Evolutionary conservation across 2,113 vertebrate species (phyloP), one percentile per base, ranked within the genome.

Genomic region (Nothobranchius kuhntae): DNA sequence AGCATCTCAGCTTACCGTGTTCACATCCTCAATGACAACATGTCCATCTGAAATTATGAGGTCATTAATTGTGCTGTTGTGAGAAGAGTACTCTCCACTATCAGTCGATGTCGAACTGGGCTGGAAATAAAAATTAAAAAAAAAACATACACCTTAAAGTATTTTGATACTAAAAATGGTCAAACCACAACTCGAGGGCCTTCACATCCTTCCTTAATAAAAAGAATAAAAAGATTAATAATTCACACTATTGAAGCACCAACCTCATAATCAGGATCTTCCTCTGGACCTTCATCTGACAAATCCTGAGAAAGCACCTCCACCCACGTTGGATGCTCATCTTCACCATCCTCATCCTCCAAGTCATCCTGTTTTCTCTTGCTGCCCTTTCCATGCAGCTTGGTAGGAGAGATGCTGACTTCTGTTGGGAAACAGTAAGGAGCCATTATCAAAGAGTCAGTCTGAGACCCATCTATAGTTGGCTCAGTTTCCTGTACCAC

Each of bases 311-410:
- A 82, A 40, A 96, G 82, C 0, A 80, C 45, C 42, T 89, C 84
- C 1, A 94, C 54, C 94, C 93, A 96, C 13, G 89, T 87, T 2
- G 77, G 89, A 13, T 88, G 86, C n/a, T 87, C 88, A 8, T 89
- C 84, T 15, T 87, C 88, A 8, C 89, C 84, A 0, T 92, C 61
- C 0, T 95, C 94, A 0, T 94, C 93, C 13, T 91, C 89, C 38
- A 93, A 6, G 0, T 95, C 95, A n/a, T 94, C 94, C 55, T 91
- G 35, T 59, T 95, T 95, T 57, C 93, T 90, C 77, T 95, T 96
- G 77, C 73, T 94, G 42, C 91, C 93, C 68, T 93, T 95, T 13
- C 86, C 88, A 26, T 35, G 77, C 0, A 93, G 92, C 70, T 89
- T 89, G 1, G 88, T 77, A 4, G 80, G 92, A 65, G 91, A 89